Conservation (phyloP, 2,113 vertebrate species). For the Nothobranchius furzeri region DNA sequence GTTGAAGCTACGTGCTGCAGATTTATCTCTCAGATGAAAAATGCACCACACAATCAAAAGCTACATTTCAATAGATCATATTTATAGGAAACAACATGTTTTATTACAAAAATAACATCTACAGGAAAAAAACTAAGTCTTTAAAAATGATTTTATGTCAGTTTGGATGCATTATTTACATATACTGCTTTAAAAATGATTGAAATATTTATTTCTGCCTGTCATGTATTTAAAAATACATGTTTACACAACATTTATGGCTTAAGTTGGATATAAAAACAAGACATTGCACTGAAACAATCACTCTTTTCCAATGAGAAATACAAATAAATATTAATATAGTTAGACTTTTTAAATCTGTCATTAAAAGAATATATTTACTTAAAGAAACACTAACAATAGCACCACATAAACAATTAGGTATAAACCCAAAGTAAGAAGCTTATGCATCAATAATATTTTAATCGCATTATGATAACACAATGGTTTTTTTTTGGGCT, state of each 20-base stretch:
- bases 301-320: constrained; percentile 19
- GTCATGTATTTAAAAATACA: neutral
- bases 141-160: constrained; percentile 33
- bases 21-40: constrained; percentile 27
- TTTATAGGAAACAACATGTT: constrained; percentile 36
- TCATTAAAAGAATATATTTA: constrained; percentile 59
- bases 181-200: constrained; percentile 3
- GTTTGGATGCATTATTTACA: constrained; percentile 36
- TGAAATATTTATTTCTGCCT: constrained; percentile 6
- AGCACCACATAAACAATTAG: constrained; percentile 64
- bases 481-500: constrained; percentile 46
- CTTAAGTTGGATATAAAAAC: constrained; percentile 19
- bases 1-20: constrained; percentile 35
- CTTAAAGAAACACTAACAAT: constrained; percentile 49
- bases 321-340: constrained; percentile 66
- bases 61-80: constrained; percentile 8
- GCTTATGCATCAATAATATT: constrained; percentile 60
- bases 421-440: constrained; percentile 50
- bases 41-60: constrained; percentile 14
- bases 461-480: constrained; percentile 28
- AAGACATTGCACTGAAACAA: constrained; percentile 22
- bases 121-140: constrained; percentile 33
- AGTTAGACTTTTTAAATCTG: constrained; percentile 50
- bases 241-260: constrained; percentile 6
- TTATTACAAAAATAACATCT: constrained; percentile 78